Evolutionary conservation across 2,113 vertebrate genomes (phyloP), one percentile per base, ranked within the genome.

Genomic region (Eurystomus gularis): DNA sequence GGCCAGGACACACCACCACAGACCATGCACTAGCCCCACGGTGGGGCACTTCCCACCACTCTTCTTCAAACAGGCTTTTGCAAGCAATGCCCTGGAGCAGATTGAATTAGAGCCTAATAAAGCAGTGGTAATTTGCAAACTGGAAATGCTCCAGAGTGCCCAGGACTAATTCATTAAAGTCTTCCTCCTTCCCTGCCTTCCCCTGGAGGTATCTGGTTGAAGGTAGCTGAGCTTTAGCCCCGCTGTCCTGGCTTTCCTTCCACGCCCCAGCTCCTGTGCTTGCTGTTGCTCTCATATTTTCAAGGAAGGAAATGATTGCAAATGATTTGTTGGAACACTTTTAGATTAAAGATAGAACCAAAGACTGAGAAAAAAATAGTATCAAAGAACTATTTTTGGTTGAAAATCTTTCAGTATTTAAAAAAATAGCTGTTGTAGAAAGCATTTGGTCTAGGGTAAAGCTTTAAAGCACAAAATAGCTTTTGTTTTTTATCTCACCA

Each of bases 51-150:
- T 85, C 79, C 52, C 84, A 82, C 51, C 2, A 3, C 57, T 71
- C 87, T 37, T 82, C 94, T 86, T 92, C 82, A 64, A 68, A 88
- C 80, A 57, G 68, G 10, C n/a, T 86, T 88, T 96, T 90, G 85
- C 65, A 83, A 82, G 96, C 84, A 54, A 55, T 86, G 82, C 68
- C 90, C 93, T 2, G 7, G 65, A 86, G 94, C 71, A 0, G 72
- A 55, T 40, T 83, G 82, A 95, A 93, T 93, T 90, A 93, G 54
- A 95, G 37, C 82, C 86, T 94, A 96, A 94, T 93, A 92, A 95
- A 92, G 79, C 40, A 46, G 66, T 55, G 73, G 73, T 76, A 94
- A 94, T 96, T 96, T 96, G 90, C 93, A 95, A 96, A 83, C 76
- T 95, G 92, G 94, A 85, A 92, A 88, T 76, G 73, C 48, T 94